Evolutionary conservation across 2,888 invertebrate genomes (phyloP), one percentile per base, ranked within the genome.

Genomic region (Mythimna albipuncta): DNA sequence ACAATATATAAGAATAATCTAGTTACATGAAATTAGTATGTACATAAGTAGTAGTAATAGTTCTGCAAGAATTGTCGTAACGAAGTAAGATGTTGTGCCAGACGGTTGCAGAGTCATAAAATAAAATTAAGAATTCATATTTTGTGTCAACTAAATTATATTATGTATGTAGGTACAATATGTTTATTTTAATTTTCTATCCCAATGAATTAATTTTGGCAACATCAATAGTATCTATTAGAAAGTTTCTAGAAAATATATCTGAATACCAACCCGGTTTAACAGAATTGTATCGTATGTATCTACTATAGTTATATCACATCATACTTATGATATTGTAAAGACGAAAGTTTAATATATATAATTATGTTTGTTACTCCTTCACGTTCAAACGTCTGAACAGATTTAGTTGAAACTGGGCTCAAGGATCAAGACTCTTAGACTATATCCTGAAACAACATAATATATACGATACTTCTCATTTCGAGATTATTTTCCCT

Each of bases 61-160:
- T 47, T 47, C 47, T 47, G 67, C 32, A 66, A 79, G n/a, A 35
- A 44, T 55, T 79, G 64, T 61, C 26, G 80, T 61, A 59, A 77
- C 19, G 4, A 44, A 9, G 26, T 2, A 47, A 32, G 58, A 41
- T 54, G 21, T 66, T 54, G 13, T 35, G 44, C 62, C 50, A 65
- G 55, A n/a, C 32, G 6, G 41, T 32, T 19, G 54, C 26, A 13
- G n/a, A 21, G 10, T 9, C 11, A 21, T 62, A 13, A 66, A 61
- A 54, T 64, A 44, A 2, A 71, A 35, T 50, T 59, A 41, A 69
- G 76, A 55, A 55, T 52, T 2, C 6, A 19, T 13, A 57, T 50
- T 62, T 38, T 11, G 21, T 57, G 21, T 11, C 11, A 13, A 9
- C 35, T 35, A 26, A 65, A 21, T 50, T 50, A 19, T 2, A 50